A percentile compares a stretch with the other conserved stretches of the same genome.
These are phyloP conservation scores for Chrosomus eos DNA, from an alignment of 2,797 vertebrate species.

Conservation along the genomic window DNA sequence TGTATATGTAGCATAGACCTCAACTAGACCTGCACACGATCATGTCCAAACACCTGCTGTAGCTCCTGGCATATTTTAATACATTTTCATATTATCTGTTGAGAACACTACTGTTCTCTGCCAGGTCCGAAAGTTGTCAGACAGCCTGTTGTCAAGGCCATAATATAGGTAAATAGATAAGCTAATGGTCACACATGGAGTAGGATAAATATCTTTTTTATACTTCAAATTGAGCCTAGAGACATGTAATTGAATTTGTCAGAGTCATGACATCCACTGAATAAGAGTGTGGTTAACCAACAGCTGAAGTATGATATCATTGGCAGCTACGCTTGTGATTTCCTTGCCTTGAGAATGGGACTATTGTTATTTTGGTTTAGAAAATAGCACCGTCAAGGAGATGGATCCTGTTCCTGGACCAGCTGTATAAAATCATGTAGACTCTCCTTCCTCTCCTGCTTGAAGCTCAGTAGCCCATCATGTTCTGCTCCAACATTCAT, in stretches of 20 bases:
- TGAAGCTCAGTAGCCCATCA: conserved; percentile 22
- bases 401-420: conserved; percentile 25
- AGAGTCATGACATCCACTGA: not conserved
- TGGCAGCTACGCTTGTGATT: not conserved
- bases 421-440: conserved; percentile 15
- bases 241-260: not conserved
- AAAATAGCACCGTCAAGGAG: not conserved
- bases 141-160: conserved; percentile 1
- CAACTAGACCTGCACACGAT: not conserved
- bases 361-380: conserved; percentile 31
- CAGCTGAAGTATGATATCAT: conserved; percentile 24
- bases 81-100: conserved; percentile 1
- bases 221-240: not conserved
- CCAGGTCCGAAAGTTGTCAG: conserved; percentile 8
- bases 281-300: not conserved
- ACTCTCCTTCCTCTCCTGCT: conserved; percentile 12
- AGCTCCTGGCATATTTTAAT: conserved; percentile 21
- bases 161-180: not conserved
- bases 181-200: not conserved
- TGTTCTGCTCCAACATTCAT: conserved; percentile 2
- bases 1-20: not conserved
- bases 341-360: conserved; percentile 32
- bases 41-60: conserved; percentile 28
- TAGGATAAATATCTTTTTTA: not conserved
- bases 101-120: conserved; percentile 7